Base-by-base conservation (phyloP, 2,797 vertebrate species). In the Pipistrellus nathusii region DNA sequence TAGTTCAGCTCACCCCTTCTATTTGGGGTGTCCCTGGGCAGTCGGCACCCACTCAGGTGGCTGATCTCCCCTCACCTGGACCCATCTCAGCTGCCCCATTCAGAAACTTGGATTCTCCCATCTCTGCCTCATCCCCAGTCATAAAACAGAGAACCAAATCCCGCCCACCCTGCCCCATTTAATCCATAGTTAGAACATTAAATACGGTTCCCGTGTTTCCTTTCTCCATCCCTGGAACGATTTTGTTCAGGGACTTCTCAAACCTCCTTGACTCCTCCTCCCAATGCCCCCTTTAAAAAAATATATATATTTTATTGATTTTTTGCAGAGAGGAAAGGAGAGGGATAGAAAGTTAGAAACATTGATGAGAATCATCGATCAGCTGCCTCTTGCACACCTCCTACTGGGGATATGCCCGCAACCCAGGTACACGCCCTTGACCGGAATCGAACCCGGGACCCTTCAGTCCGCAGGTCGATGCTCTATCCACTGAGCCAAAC, bases 141-240 rank as follows among this genome's bases (percentile, higher is more conserved):
- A 15, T 12, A 3, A 17, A 59, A n/a, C 7, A 69, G 62, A 68
- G 51, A 73, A 6, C 6, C 32, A 80, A 48, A 44, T 11, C 38
- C 62, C 18, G 6, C n/a, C 80, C 10, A 7, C 23, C 23, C 68
- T 23, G 38, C 32, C 59, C 68, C 62, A 3, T 53, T 17, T 38
- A 6, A 4, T 38, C n/a, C 41, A 2, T 14, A n/a, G 51, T 64
- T 38, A 41, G 3, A 53, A 62, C 44, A 23, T 12, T 13, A 51
- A 41, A 3, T 23, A 0, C 14, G 25, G 46, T 35, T 18, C 62
- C 35, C 4, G 0, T 2, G 0, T 59, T 86, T 20, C n/a, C 32
- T 82, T 68, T 53, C 48, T n/a, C 15, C 55, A 25, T 2, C 30
- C n/a, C 48, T 10, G 18, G 27, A 3, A 17, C 1, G 25, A 71